Evolutionary conservation across 2,797 vertebrate genomes (phyloP).

Genomic region (Melopsittacus undulatus): DNA sequence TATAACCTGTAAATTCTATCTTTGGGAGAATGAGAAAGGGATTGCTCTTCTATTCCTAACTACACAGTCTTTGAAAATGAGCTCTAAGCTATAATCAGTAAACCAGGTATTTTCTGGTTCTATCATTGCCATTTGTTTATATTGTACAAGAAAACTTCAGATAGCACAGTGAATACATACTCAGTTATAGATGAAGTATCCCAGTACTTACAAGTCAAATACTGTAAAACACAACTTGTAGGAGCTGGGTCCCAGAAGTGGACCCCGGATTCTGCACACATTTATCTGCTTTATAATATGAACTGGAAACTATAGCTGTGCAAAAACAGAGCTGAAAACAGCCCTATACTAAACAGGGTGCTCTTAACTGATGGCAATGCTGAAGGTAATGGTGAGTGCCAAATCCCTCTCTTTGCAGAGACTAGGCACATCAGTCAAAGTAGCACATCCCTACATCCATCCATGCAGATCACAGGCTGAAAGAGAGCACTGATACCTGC

Average conservation of each 20-base stretch:
- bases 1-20: neutral
- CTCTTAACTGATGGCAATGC: neutral
- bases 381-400: accelerated
- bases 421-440: neutral
- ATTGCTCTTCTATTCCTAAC: neutral
- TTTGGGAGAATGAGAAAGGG: neutral
- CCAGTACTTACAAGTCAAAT: neutral
- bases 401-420: neutral
- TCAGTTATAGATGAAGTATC: neutral
- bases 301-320: neutral
- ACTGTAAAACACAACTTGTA: neutral
- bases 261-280: neutral
- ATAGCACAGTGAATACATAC: neutral
- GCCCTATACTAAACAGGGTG: neutral
- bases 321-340: neutral
- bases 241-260: neutral
- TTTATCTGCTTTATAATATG: neutral
- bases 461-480: neutral
- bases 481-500: neutral
- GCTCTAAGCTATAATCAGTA: neutral
- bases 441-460: neutral
- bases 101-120: neutral
- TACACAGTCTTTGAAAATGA: neutral
- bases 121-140: neutral
- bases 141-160: neutral